Conservation (phyloP, 1,140 invertebrate species). For the Drosophila persimilis region DNA sequence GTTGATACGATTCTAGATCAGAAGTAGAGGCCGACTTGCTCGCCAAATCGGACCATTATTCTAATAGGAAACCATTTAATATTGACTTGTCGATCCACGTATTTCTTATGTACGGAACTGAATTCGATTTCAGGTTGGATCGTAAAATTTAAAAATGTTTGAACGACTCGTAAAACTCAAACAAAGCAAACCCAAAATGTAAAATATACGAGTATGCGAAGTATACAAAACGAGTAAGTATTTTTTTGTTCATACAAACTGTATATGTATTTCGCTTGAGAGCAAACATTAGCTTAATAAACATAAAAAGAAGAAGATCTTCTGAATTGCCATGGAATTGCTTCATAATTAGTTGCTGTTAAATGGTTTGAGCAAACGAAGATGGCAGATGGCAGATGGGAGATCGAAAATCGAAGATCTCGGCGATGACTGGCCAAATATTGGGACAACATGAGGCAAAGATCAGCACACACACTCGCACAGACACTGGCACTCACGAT, state of each 20-base stretch:
- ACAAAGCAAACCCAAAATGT: conserved; percentile 43
- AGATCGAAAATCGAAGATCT: conserved; percentile 24
- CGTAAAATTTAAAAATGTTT: conserved; percentile 5
- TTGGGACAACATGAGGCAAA: conserved; percentile 36
- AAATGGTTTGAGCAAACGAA: conserved; percentile 31
- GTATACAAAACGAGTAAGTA: conserved; percentile 5
- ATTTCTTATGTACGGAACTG: too few relatives aligned
- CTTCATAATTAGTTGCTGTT: conserved; percentile 69
- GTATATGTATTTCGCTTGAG: conserved; percentile 58
- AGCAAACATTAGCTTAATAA: conserved; percentile 62
- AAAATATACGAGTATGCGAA: conserved; percentile 24
- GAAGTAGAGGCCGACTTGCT: too few relatives aligned
- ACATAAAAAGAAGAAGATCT: conserved; percentile 21
- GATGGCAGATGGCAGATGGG: conserved; percentile 24
- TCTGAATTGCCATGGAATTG: conserved; percentile 48
- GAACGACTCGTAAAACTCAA: conserved; percentile 34
- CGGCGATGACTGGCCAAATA: conserved; percentile 54
- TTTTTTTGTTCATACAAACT: conserved; percentile 14
- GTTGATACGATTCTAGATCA: too few relatives aligned
- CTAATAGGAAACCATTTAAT: neutral
- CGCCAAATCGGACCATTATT: conserved; percentile 4
- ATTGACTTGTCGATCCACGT: too few relatives aligned
- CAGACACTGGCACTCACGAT: neutral
- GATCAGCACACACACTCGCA: conserved; percentile 52
- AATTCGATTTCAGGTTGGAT: too few relatives aligned